phyloP scores from a whole-genome alignment of 1,140 invertebrate species.

The Geopemphigus sp. region DNA sequence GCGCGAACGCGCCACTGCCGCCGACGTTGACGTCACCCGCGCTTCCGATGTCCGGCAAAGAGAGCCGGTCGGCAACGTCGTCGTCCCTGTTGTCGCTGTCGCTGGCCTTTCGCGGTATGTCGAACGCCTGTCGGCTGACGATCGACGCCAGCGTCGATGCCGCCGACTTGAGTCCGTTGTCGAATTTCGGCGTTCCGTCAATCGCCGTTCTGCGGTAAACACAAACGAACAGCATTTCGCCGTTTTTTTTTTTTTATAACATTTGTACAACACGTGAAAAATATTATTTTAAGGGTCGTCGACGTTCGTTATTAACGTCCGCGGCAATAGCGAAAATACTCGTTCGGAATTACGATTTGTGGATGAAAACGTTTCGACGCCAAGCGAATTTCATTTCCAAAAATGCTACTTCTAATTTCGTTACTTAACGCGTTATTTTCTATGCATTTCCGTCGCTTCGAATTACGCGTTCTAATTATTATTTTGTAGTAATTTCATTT shows the following conservation, averaged over 20 bases:
- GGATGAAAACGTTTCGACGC: not conserved
- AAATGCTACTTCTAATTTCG: too few species aligned
- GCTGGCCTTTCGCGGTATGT: not conserved
- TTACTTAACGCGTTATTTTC: too few species aligned
- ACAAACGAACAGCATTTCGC: not conserved
- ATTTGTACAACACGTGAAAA: too few species aligned
- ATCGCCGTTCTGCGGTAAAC: not conserved
- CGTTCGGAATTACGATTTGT: not conserved
- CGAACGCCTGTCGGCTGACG: constrained; percentile 34
- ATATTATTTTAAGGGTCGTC: too few species aligned
- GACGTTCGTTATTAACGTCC: too few species aligned
- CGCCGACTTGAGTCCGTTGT: not conserved
- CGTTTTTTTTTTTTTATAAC: not conserved
- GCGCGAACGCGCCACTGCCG: not conserved
- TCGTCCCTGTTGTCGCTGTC: not conserved
- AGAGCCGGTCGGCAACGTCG: not conserved
- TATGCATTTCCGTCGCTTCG: too few species aligned
- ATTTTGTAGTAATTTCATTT: too few species aligned
- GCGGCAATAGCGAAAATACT: too few species aligned
- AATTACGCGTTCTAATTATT: too few species aligned
- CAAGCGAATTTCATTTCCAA: too few species aligned
- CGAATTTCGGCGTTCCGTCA: not conserved
- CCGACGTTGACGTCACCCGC: not conserved
- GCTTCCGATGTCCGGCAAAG: not conserved
- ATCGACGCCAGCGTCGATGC: constrained; percentile 34